Evolutionary conservation across 2,113 vertebrate species (phyloP).

Genomic region (Piaya cayana): DNA sequence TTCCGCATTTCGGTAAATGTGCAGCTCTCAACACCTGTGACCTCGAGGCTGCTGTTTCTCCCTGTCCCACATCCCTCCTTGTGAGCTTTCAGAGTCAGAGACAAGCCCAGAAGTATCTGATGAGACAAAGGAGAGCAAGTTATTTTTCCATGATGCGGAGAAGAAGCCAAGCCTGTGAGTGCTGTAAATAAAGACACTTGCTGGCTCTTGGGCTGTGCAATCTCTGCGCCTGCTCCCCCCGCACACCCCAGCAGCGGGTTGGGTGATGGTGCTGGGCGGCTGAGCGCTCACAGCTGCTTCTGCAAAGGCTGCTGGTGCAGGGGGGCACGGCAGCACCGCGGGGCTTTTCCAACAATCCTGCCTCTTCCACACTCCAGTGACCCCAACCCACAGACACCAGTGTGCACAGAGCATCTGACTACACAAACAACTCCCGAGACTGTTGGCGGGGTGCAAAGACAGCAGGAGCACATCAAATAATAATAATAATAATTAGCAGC

Average conservation of each 20-base stretch:
- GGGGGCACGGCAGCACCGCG: accelerated
- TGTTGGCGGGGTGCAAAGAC: accelerated
- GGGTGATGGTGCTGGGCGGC: accelerated
- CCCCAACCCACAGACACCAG: neutral
- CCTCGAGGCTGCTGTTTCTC: neutral
- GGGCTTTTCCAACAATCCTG: neutral
- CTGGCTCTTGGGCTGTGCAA: neutral
- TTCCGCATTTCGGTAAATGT: neutral
- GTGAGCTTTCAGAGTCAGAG: neutral
- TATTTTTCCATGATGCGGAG: neutral
- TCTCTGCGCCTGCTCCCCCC: neutral
- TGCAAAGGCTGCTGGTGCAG: neutral
- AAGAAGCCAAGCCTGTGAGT: neutral
- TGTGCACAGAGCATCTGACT: accelerated
- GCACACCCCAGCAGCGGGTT: neutral
- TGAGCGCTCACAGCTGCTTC: neutral
- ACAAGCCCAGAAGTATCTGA: neutral
- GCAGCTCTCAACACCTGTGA: neutral
- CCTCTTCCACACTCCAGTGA: neutral
- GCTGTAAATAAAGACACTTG: conserved; percentile 47
- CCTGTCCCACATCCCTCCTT: neutral
- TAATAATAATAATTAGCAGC: neutral
- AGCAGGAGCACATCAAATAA: neutral
- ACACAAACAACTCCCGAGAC: neutral
- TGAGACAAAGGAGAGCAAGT: neutral